Conservation (phyloP, 2,888 invertebrate species). For the Microctonus hyperodae region DNA sequence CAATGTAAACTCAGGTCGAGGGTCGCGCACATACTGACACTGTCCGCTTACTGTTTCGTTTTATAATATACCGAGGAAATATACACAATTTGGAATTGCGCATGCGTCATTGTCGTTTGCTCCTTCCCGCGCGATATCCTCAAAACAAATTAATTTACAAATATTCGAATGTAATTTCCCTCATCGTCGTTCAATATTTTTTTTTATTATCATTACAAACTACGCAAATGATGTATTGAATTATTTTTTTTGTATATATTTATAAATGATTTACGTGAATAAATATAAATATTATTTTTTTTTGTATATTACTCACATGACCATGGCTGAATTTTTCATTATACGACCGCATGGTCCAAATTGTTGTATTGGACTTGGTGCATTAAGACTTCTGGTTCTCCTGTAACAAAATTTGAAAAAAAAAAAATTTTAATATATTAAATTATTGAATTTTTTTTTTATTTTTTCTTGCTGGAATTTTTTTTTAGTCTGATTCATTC, state of each 20-base stretch:
- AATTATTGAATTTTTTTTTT: too few relatives aligned
- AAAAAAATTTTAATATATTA: conserved; percentile 22
- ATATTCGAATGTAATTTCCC: conserved; percentile 17
- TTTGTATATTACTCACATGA: conserved; percentile 79
- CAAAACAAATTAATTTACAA: conserved; percentile 14
- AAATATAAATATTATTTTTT: background rate
- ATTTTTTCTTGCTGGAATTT: too few relatives aligned
- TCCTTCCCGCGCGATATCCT: conserved; percentile 19
- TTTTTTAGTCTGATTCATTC: background rate
- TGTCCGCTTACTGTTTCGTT: conserved; percentile 36
- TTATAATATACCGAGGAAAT: conserved; percentile 36
- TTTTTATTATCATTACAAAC: background rate
- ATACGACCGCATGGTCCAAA: conserved; percentile 98
- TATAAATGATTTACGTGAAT: too few relatives aligned
- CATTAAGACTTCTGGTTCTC: conserved; percentile 93
- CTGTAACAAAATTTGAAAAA: conserved; percentile 68
- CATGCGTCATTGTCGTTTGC: conserved; percentile 35
- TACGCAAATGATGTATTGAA: background rate
- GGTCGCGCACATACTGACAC: conserved; percentile 50
- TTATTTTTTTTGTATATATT: background rate
- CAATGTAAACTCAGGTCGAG: conserved; percentile 40
- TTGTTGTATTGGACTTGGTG: conserved; percentile 94
- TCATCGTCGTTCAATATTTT: too few relatives aligned
- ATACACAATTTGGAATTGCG: conserved; percentile 39
- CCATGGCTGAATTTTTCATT: conserved; percentile 95